phyloP scores from a whole-genome alignment of 2,113 vertebrate species.

The Erinaceus europaeus region DNA sequence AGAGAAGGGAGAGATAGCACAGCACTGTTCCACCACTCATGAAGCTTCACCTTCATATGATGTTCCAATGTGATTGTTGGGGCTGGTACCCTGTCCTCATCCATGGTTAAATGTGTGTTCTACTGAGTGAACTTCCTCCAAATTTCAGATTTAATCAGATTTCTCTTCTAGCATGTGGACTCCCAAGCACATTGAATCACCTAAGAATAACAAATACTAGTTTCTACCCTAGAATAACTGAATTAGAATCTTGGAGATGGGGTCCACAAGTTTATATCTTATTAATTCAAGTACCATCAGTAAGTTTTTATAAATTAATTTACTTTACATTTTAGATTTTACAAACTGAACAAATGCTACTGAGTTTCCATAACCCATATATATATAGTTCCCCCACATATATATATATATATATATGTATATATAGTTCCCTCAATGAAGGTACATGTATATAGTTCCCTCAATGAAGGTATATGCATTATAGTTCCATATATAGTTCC shows the following conservation, averaged over 20 bases:
- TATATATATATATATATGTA: too few relatives aligned
- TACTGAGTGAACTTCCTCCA: neutral
- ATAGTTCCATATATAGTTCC: neutral
- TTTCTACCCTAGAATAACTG: neutral
- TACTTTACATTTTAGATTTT: neutral
- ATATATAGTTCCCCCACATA: rapidly evolving
- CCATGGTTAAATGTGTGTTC: too few relatives aligned
- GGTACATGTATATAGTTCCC: too few relatives aligned
- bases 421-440: rapidly evolving
- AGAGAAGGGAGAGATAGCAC: too few relatives aligned
- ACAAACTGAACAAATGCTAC: neutral
- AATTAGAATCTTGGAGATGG: neutral
- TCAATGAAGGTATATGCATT: too few relatives aligned
- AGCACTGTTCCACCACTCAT: too few relatives aligned
- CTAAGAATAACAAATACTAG: neutral
- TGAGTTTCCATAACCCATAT: neutral
- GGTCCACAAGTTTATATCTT: neutral
- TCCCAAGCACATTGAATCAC: neutral
- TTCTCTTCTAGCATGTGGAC: neutral
- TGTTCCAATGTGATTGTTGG: too few relatives aligned
- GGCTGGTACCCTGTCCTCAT: too few relatives aligned
- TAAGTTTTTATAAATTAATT: neutral
- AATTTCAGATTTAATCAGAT: too few relatives aligned
- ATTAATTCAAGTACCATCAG: neutral
- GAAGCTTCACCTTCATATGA: too few relatives aligned